Evolutionary conservation across 2,888 invertebrate species (phyloP).

Genomic region (Noctua pronuba): DNA sequence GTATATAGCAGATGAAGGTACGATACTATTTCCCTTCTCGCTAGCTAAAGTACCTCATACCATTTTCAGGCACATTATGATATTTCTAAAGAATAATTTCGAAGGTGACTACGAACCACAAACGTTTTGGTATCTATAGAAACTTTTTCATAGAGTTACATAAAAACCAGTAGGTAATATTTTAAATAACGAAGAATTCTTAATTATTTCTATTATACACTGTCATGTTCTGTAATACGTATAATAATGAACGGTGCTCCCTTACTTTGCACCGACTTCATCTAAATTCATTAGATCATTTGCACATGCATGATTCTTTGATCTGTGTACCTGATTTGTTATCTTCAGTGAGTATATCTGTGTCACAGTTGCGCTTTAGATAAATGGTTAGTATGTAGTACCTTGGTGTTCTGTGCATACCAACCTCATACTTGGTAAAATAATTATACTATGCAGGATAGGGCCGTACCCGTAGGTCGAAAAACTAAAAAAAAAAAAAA

Average conservation of each 20-base stretch:
- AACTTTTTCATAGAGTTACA: not conserved
- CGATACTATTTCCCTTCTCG: not conserved
- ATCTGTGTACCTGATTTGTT: slow-evolving; percentile 8
- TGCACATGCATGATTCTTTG: slow-evolving; percentile 54
- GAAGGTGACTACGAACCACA: not conserved
- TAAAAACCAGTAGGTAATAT: not conserved
- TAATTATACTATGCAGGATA: not conserved
- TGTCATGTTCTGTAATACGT: not conserved
- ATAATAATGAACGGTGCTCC: not conserved
- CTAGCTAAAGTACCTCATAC: too few species aligned
- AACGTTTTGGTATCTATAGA: not conserved
- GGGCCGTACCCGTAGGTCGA: not conserved
- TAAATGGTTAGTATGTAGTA: not conserved
- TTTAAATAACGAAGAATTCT: not conserved
- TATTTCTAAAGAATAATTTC: not conserved
- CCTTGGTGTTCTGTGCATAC: not conserved
- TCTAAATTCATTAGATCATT: slow-evolving; percentile 53
- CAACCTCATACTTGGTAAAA: not conserved
- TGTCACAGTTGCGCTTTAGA: too few species aligned
- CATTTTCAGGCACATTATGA: not conserved
- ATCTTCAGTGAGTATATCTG: not conserved
- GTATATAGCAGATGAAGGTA: not conserved
- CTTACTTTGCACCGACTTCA: slow-evolving; percentile 12
- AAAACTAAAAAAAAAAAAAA: not conserved
- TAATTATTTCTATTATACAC: not conserved